phyloP scores from a whole-genome alignment of 2,797 vertebrate species.

The Florisuga fusca region DNA sequence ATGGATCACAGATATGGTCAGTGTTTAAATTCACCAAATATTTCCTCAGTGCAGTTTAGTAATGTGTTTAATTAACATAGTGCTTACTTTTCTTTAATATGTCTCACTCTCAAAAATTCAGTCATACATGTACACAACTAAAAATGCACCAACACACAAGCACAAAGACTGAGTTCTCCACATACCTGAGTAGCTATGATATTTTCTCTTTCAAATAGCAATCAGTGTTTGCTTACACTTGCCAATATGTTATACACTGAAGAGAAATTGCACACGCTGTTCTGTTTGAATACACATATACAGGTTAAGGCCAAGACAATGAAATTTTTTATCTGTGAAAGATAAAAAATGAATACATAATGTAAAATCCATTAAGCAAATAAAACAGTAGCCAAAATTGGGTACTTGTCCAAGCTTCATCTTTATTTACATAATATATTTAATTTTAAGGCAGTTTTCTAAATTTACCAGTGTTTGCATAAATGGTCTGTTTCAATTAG shows the following conservation, averaged over 20 bases:
- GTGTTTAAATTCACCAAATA: not conserved
- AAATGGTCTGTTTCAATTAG: slow-evolving; percentile 1
- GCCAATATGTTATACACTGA: not conserved
- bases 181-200: not conserved
- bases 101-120: not conserved
- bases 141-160: not conserved
- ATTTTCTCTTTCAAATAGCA: not conserved
- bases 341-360: not conserved
- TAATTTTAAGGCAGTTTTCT: not conserved
- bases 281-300: not conserved
- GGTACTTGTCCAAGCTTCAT: not conserved
- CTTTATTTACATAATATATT: slow-evolving; percentile 14
- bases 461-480: slow-evolving; percentile 14
- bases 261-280: not conserved
- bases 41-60: not conserved
- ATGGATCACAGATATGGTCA: not conserved
- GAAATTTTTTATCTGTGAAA: not conserved
- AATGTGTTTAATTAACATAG: not conserved
- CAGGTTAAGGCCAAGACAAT: not conserved
- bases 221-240: not conserved
- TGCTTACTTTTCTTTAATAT: not conserved
- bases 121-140: not conserved
- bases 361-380: not conserved
- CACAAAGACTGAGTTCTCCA: not conserved
- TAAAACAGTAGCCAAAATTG: not conserved